Conservation (phyloP, 2,113 vertebrate species). For the Pseudolaguvia tuberculata region DNA sequence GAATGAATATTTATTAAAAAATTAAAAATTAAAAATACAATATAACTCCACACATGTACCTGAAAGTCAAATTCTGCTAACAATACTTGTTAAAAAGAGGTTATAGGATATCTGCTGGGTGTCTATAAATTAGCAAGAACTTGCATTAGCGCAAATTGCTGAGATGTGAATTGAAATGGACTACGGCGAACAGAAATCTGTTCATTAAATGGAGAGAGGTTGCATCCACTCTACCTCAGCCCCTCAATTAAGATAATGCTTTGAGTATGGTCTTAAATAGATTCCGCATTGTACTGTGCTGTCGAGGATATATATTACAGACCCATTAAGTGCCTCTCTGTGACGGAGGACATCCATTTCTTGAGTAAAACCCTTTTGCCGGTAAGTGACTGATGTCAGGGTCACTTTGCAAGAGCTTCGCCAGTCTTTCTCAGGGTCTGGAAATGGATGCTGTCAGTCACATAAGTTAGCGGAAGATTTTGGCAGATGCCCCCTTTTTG, state of each 20-base stretch:
- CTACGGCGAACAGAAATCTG: slow-evolving; percentile 43
- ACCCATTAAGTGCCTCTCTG: slow-evolving; percentile 45
- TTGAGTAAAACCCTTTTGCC: slow-evolving; percentile 45
- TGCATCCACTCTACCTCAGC: slow-evolving; percentile 47
- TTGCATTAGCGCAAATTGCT: slow-evolving; percentile 43
- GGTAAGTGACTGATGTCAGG: slow-evolving; percentile 50
- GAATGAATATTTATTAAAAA: too few species aligned
- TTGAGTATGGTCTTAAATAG: slow-evolving; percentile 51
- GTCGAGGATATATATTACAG: slow-evolving; percentile 49
- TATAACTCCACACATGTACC: slow-evolving; percentile 1
- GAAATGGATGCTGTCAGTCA: slow-evolving; percentile 37
- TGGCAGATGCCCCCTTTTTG: slow-evolving; percentile 35
- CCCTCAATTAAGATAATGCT: slow-evolving; percentile 54
- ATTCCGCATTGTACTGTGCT: slow-evolving; percentile 37
- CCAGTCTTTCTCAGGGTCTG: slow-evolving; percentile 31
- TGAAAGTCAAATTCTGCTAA: slow-evolving; percentile 9
- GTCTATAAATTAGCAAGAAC: slow-evolving; percentile 43
- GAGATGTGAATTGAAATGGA: slow-evolving; percentile 37
- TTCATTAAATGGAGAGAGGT: slow-evolving; percentile 51
- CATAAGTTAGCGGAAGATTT: slow-evolving; percentile 32
- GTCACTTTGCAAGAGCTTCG: slow-evolving; percentile 44
- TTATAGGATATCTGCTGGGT: slow-evolving; percentile 29
- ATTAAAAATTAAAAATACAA: not conserved
- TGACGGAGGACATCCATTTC: slow-evolving; percentile 48
- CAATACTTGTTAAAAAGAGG: slow-evolving; percentile 22